Base-by-base conservation (phyloP, 2,888 invertebrate species). In the Auanema sp. region DNA sequence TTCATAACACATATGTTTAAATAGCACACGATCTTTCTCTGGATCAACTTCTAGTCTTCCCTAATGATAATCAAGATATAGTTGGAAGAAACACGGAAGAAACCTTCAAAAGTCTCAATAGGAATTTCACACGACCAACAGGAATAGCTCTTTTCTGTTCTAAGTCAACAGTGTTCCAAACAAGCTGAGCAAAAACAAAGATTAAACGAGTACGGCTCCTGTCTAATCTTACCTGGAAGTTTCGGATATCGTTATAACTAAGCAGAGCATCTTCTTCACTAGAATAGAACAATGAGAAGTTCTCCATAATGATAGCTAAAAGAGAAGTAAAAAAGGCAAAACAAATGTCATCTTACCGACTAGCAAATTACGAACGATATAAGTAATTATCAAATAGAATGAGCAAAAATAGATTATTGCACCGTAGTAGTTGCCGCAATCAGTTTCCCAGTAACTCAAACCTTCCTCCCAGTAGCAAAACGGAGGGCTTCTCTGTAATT, bases 1-100 rank as follows among this genome's bases (percentile, higher is more conserved):
- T 85, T 99, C 98, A 82, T 97, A 97, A 85, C 97, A 97, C 98
- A 99, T 98, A 85, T 99, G 97, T 84, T 98, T 98, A 86, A 98
- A 98, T 12, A 99, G 88, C 23, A 97, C 87, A 2, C 95, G 89
- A 85, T 98, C 98, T 84, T 94, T 96, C 83, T 93, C 95, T 0
- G 96, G 92, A 87, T 98, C 97, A 51, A 97, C 96, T 64, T 83
- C 79, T 40, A 81, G 65, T 49, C 79, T 64, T 10, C 79, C 78
- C 57, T 61, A 16, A 21, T 40, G 42, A 55, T 55, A 18, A 42
- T 14, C 42, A 42, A 4, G 24, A 25, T 4, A 23, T 43, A 2
- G 6, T 4, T 43, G 5, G 14, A 2, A n/a, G 14, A 44, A 43
- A 12, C 14, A n/a, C 3, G 23, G n/a, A 57, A 14, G n/a, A 16